Evolutionary conservation across 2,113 vertebrate species (phyloP).

Genomic region (Ramphastos sulfuratus): DNA sequence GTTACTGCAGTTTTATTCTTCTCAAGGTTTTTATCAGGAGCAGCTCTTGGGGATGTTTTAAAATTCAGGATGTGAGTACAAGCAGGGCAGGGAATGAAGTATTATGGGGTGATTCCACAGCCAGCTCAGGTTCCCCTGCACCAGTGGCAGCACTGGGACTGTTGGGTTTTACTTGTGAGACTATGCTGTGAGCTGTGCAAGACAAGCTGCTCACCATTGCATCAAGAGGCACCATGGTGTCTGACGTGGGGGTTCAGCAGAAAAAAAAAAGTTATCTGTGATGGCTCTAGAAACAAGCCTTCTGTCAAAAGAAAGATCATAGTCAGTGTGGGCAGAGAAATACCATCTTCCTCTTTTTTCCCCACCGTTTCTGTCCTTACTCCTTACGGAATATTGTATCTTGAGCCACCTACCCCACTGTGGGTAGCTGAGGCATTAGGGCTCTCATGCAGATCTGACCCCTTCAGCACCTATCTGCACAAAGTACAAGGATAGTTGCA

Average conservation of each 20-base stretch:
- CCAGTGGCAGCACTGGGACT: not conserved
- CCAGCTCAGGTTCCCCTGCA: fast-evolving
- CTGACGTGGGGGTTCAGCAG: not conserved
- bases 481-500: not conserved
- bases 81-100: not conserved
- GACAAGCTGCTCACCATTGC: not conserved
- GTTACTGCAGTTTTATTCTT: not conserved
- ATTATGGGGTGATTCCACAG: not conserved
- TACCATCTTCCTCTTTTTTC: not conserved
- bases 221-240: fast-evolving
- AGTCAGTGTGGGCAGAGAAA: not conserved
- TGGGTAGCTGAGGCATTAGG: too few species aligned
- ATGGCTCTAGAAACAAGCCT: not conserved
- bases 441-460: not conserved
- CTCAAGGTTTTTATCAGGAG: not conserved
- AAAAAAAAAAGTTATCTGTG: not conserved
- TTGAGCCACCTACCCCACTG: not conserved
- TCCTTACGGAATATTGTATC: fast-evolving
- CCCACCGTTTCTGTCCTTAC: not conserved
- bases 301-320: not conserved
- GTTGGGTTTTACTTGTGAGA: not conserved
- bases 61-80: not conserved
- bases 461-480: not conserved
- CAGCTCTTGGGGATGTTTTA: not conserved
- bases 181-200: not conserved